Evolutionary conservation across 2,113 vertebrate species (phyloP).

Genomic region (Rhagologus leucostigma): DNA sequence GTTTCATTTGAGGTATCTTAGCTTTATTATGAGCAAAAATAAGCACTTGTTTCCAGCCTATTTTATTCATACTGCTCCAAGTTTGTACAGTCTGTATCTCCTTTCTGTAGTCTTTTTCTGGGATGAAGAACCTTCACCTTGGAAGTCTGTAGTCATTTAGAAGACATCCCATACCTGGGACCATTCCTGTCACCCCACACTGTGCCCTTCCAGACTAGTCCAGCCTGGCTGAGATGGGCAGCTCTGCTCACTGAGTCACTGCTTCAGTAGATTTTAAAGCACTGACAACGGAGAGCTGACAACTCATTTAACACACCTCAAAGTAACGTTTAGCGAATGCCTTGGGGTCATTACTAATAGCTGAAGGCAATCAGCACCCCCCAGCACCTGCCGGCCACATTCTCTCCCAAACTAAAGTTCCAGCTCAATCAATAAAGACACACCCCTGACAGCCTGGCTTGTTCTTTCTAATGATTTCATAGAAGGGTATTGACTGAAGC

Average conservation of each 20-base stretch:
- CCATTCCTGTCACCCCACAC: background rate
- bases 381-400: background rate
- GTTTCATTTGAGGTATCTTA: background rate
- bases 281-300: background rate
- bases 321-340: background rate
- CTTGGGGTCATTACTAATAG: background rate
- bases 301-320: background rate
- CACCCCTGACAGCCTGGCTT: background rate
- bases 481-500: background rate
- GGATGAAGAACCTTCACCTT: background rate
- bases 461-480: background rate
- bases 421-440: background rate
- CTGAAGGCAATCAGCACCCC: background rate
- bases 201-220: background rate
- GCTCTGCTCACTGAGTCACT: background rate
- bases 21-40: background rate
- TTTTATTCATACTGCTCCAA: background rate
- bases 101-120: background rate
- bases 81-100: background rate
- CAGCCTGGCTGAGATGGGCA: background rate
- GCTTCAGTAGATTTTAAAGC: background rate
- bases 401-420: background rate
- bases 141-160: background rate
- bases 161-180: background rate
- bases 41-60: background rate